phyloP scores from a whole-genome alignment of 2,888 invertebrate species.

The Megastigmus dorsalis region DNA sequence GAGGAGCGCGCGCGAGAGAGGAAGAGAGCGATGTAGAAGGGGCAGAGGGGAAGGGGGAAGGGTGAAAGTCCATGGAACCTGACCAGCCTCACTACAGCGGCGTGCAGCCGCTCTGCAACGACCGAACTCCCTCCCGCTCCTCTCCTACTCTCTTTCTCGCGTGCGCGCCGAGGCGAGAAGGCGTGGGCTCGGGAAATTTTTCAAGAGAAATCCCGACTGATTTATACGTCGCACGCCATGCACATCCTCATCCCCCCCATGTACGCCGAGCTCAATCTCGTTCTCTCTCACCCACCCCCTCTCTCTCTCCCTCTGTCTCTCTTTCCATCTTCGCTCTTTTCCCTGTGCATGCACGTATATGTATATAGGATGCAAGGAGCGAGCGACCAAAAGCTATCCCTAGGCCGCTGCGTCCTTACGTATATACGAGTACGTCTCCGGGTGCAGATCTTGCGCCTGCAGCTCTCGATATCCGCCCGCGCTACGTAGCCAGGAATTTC shows the following conservation, averaged over 20 bases:
- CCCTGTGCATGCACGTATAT: no score
- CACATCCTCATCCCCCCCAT: constrained; percentile 55
- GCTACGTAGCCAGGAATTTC: constrained; percentile 62
- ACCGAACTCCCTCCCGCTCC: neutral
- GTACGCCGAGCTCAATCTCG: no score
- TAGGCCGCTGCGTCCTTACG: no score
- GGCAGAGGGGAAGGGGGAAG: neutral
- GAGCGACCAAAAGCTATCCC: no score
- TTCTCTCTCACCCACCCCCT: constrained; percentile 4
- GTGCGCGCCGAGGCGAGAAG: constrained; percentile 31
- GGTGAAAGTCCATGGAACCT: constrained; percentile 18
- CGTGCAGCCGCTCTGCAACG: neutral
- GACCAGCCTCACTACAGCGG: constrained; percentile 44
- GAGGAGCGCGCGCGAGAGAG: neutral
- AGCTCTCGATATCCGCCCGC: constrained; percentile 51
- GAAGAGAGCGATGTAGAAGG: neutral
- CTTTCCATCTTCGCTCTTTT: constrained; percentile 11
- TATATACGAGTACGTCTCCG: no score
- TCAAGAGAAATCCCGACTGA: constrained; percentile 60
- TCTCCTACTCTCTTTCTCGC: constrained; percentile 8
- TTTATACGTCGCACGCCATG: constrained; percentile 55
- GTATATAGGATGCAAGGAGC: no score
- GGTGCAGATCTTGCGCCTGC: no score
- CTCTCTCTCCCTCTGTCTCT: neutral
- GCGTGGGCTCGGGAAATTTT: constrained; percentile 57